Conservation (phyloP, 2,888 invertebrate genomes). For the Uropetala carovei region DNA sequence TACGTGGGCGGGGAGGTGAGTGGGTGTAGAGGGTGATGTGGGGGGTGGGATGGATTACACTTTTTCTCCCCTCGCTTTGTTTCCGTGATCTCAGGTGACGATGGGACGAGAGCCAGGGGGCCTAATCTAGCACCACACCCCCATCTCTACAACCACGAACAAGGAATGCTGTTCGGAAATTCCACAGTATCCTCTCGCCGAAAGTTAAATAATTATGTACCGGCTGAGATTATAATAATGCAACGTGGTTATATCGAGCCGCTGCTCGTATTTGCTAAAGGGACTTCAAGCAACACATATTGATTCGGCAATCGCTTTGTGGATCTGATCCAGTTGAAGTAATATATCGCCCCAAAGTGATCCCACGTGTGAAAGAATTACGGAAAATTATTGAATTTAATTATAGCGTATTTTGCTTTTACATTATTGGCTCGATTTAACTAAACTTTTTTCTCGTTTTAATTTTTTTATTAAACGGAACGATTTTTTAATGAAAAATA, state of each 20-base stretch:
- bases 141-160: too few relatives aligned
- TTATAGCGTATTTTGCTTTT: too few relatives aligned
- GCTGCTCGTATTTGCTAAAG: slow-evolving; percentile 1
- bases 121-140: neutral
- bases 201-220: neutral
- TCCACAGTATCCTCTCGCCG: neutral
- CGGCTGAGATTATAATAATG: neutral
- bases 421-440: too few relatives aligned
- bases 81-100: slow-evolving; percentile 51
- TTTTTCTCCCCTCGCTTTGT: neutral
- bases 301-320: neutral
- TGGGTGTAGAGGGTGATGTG: too few relatives aligned
- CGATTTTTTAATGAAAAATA: too few relatives aligned
- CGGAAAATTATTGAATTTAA: too few relatives aligned
- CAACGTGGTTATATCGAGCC: neutral
- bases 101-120: slow-evolving; percentile 32
- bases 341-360: too few relatives aligned
- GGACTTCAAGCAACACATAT: neutral
- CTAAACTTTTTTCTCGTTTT: too few relatives aligned
- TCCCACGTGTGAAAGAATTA: too few relatives aligned
- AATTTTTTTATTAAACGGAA: too few relatives aligned
- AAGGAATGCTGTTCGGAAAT: neutral
- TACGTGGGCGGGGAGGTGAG: too few relatives aligned
- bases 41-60: slow-evolving; percentile 10
- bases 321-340: too few relatives aligned